Evolutionary conservation across 1,140 invertebrate genomes (phyloP).

Genomic region (Charaxes varanes): DNA sequence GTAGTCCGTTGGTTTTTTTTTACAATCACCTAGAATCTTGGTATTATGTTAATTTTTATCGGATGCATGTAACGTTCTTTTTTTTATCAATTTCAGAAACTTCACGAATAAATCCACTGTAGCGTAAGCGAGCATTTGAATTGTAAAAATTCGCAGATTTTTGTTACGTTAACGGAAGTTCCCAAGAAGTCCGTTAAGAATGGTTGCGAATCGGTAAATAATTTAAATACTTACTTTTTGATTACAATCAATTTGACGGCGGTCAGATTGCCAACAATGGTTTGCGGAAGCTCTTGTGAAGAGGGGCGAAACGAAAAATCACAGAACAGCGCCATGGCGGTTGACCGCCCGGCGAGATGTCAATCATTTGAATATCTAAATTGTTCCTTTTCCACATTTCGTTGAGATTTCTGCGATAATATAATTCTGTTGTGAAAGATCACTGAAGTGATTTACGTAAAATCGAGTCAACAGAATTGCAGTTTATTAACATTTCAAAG

Average conservation of each 20-base stretch:
- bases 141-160: not conserved
- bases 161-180: slow-evolving; percentile 24
- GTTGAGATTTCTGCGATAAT: slow-evolving; percentile 59
- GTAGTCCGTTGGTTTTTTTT: too few relatives aligned
- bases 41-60: too few relatives aligned
- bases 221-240: slow-evolving; percentile 42
- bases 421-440: slow-evolving; percentile 50
- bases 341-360: slow-evolving; percentile 68
- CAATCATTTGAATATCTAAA: slow-evolving; percentile 70
- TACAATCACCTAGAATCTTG: too few relatives aligned
- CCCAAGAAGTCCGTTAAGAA: slow-evolving; percentile 25
- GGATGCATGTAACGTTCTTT: too few relatives aligned
- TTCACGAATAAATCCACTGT: slow-evolving; percentile 5
- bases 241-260: slow-evolving; percentile 52
- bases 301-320: slow-evolving; percentile 31
- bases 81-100: too few relatives aligned
- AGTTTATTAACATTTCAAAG: slow-evolving; percentile 32
- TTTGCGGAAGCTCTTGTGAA: slow-evolving; percentile 35
- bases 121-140: slow-evolving; percentile 7
- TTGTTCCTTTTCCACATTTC: slow-evolving; percentile 55
- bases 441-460: slow-evolving; percentile 55
- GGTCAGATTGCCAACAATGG: slow-evolving; percentile 57
- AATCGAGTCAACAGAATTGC: slow-evolving; percentile 36
- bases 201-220: slow-evolving; percentile 19
- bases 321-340: slow-evolving; percentile 30